Evolutionary conservation across 1,140 invertebrate genomes (phyloP).

Genomic region (Drosophila gunungcola): DNA sequence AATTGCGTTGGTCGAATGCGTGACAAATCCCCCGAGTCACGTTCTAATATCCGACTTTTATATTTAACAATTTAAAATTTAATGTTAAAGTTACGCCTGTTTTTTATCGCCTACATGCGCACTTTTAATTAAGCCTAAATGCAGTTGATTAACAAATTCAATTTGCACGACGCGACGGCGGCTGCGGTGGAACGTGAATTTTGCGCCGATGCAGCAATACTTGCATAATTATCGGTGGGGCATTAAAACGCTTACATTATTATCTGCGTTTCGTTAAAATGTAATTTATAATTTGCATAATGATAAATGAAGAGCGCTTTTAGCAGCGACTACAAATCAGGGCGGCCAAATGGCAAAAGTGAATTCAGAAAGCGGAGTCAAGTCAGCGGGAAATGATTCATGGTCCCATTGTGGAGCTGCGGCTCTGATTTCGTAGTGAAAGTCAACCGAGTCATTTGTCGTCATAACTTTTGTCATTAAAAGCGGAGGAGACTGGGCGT

Average conservation of each 20-base stretch:
- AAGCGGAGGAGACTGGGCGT: constrained; percentile 33
- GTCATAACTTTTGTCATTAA: constrained; percentile 81
- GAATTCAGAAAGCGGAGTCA: constrained; percentile 42
- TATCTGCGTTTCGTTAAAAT: constrained; percentile 55
- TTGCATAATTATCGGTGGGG: constrained; percentile 53
- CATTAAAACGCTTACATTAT: constrained; percentile 56
- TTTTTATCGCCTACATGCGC: constrained; percentile 12
- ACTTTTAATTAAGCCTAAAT: constrained; percentile 68
- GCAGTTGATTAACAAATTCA: constrained; percentile 76
- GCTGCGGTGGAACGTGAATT: constrained; percentile 24
- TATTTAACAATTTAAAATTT: constrained; percentile 27
- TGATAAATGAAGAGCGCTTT: constrained; percentile 59
- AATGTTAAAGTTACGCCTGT: constrained; percentile 17
- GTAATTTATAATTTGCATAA: constrained; percentile 76
- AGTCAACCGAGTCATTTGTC: constrained; percentile 80
- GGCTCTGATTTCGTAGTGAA: constrained; percentile 75
- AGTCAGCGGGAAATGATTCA: constrained; percentile 72
- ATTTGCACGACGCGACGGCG: constrained; percentile 41
- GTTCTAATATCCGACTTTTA: constrained; percentile 15
- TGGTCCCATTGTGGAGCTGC: constrained; percentile 54
- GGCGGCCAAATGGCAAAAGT: constrained; percentile 51
- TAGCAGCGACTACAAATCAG: constrained; percentile 51
- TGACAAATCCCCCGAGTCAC: neutral
- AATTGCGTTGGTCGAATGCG: constrained; percentile 6
- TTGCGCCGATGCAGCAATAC: constrained; percentile 44